Percentiles rank a stretch among this genome's conserved stretches.
These are phyloP conservation scores for Arrhamphus sclerolepis DNA, from an alignment of 2,797 vertebrate species.

Conservation along the genomic window DNA sequence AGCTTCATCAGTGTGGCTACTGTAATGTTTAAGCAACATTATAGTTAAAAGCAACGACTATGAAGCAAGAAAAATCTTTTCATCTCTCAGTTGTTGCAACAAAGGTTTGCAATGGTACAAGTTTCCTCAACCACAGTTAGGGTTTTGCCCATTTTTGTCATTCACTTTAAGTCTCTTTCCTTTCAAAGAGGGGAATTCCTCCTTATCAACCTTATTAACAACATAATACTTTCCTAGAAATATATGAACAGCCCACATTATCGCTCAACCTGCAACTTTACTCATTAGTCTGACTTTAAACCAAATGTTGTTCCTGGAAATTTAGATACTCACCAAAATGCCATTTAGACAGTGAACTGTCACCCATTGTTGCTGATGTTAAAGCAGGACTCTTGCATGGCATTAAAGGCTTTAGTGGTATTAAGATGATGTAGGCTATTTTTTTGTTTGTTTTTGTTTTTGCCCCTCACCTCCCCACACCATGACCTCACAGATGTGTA, in stretches of 20 bases:
- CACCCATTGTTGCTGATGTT: conserved; percentile 35
- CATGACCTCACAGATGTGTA: conserved; percentile 51
- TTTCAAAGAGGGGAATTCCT: conserved; percentile 24
- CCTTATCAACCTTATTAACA: not conserved
- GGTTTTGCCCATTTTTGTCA: conserved; percentile 8
- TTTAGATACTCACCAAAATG: too few relatives aligned
- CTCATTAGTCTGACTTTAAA: too few relatives aligned
- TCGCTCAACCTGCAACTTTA: too few relatives aligned
- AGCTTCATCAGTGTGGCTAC: not conserved
- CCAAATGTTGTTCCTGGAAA: too few relatives aligned
- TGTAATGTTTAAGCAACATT: conserved; percentile 10
- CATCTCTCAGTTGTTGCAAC: not conserved
- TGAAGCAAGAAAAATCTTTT: not conserved
- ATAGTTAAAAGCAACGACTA: conserved; percentile 4
- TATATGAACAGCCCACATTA: too few relatives aligned
- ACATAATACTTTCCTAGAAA: too few relatives aligned
- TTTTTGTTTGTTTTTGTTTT: not conserved
- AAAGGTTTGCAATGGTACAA: conserved; percentile 1
- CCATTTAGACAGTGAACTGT: not conserved
- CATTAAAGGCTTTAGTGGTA: conserved; percentile 51
- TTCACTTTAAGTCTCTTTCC: not conserved
- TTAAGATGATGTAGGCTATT: conserved; percentile 10
- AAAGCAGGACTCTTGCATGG: conserved; percentile 20
- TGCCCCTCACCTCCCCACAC: not conserved
- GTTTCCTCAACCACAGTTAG: not conserved